phyloP scores from a whole-genome alignment of 2,113 vertebrate genomes.

The Toxostoma redivivum region DNA sequence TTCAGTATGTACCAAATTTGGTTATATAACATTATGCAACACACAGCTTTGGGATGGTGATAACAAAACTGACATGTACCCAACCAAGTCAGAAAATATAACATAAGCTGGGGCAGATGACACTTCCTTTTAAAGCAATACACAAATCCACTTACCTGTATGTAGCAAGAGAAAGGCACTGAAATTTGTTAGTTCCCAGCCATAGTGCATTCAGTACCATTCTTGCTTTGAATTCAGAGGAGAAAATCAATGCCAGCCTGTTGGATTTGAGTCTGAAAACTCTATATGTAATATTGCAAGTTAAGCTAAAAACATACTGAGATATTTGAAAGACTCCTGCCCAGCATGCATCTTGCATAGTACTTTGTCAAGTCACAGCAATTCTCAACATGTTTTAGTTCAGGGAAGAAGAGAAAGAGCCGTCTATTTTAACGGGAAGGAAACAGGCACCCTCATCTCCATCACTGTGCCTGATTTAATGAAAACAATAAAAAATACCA shows the following conservation, averaged over 20 bases:
- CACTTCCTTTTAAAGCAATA: background rate
- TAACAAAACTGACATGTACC: background rate
- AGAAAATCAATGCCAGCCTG: background rate
- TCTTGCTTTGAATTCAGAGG: background rate
- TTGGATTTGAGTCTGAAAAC: background rate
- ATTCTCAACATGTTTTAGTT: background rate
- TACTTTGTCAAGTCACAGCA: background rate
- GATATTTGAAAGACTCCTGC: background rate
- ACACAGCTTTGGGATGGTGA: background rate
- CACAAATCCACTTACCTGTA: background rate
- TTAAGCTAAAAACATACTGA: background rate
- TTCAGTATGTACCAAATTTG: background rate
- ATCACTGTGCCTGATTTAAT: background rate
- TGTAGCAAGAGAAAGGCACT: background rate
- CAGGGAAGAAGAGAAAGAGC: background rate
- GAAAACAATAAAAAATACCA: background rate
- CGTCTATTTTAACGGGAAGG: background rate
- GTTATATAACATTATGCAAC: background rate
- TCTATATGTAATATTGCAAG: background rate
- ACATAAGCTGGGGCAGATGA: background rate
- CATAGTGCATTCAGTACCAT: background rate
- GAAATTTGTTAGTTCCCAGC: background rate
- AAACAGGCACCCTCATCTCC: background rate
- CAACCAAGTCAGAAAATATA: background rate
- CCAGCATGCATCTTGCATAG: background rate